A percentile compares a stretch with the other conserved stretches of the same genome.
These are phyloP conservation scores for Rhingia rostrata DNA, from an alignment of 2,888 invertebrate species.

Conservation along the genomic window DNA sequence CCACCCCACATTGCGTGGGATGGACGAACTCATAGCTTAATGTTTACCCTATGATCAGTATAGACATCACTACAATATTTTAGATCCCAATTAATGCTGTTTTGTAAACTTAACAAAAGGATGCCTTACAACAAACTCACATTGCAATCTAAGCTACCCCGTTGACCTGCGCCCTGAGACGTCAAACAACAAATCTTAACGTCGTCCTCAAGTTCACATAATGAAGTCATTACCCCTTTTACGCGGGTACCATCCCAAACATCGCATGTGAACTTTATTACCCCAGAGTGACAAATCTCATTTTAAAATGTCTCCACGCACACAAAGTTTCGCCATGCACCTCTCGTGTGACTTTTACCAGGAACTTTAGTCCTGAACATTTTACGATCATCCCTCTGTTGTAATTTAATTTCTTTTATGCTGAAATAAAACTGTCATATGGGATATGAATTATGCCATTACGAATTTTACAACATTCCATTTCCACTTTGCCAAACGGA, in stretches of 20 bases:
- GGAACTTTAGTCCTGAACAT: neutral
- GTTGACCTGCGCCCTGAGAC: too few species aligned
- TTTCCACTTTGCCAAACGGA: neutral
- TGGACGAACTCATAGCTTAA: too few species aligned
- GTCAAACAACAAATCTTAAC: too few species aligned
- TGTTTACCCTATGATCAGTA: too few species aligned
- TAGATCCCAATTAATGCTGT: too few species aligned
- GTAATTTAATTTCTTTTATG: conserved; percentile 39
- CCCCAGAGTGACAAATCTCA: conserved; percentile 33
- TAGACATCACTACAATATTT: too few species aligned
- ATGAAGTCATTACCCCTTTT: conserved; percentile 25
- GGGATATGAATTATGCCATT: conserved; percentile 39
- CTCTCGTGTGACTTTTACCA: neutral
- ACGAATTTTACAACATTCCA: neutral
- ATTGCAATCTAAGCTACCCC: too few species aligned
- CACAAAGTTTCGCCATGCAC: neutral
- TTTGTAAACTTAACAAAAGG: too few species aligned
- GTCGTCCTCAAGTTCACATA: neutral
- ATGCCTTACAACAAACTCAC: too few species aligned
- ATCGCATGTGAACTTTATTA: conserved; percentile 11
- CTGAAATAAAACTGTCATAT: conserved; percentile 54
- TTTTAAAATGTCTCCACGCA: conserved; percentile 9
- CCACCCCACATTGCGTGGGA: too few species aligned
- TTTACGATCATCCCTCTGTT: conserved; percentile 2
- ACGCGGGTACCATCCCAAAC: neutral